Conservation (phyloP, 2,797 vertebrate genomes). For the Muscicapa comitata region DNA sequence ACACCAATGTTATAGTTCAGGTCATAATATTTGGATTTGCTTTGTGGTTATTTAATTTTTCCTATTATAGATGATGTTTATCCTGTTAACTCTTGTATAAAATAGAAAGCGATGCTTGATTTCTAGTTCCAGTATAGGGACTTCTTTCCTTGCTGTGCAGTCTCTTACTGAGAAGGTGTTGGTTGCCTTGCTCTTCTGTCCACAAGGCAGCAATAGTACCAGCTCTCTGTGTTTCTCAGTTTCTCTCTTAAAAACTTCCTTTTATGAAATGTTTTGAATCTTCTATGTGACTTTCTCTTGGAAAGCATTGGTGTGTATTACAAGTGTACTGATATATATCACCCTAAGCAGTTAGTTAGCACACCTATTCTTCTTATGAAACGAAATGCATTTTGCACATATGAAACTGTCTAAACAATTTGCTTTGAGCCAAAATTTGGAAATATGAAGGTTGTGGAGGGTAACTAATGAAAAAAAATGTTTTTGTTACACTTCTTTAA, state of each 20-base stretch:
- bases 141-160: not conserved
- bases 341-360: conserved; percentile 43
- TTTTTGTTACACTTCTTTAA: not conserved
- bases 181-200: not conserved
- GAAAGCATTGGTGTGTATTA: conserved; percentile 19
- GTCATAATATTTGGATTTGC: not conserved
- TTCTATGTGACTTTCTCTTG: conserved; percentile 18
- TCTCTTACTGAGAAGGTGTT: not conserved
- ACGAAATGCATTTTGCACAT: conserved; percentile 45
- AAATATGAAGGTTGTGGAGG: not conserved
- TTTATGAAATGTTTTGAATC: conserved; percentile 51
- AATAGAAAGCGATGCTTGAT: not conserved
- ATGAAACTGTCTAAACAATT: conserved; percentile 53
- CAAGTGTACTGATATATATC: conserved; percentile 22
- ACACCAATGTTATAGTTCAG: not conserved
- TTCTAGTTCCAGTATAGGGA: not conserved
- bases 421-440: not conserved
- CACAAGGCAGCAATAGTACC: not conserved
- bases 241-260: conserved; percentile 45
- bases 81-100: not conserved
- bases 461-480: not conserved
- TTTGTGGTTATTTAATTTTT: not conserved
- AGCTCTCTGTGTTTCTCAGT: not conserved
- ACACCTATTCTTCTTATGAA: conserved; percentile 52
- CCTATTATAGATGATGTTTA: not conserved